Evolutionary conservation across 2,888 invertebrate species (phyloP).

Genomic region (Pseudococcus viburni): DNA sequence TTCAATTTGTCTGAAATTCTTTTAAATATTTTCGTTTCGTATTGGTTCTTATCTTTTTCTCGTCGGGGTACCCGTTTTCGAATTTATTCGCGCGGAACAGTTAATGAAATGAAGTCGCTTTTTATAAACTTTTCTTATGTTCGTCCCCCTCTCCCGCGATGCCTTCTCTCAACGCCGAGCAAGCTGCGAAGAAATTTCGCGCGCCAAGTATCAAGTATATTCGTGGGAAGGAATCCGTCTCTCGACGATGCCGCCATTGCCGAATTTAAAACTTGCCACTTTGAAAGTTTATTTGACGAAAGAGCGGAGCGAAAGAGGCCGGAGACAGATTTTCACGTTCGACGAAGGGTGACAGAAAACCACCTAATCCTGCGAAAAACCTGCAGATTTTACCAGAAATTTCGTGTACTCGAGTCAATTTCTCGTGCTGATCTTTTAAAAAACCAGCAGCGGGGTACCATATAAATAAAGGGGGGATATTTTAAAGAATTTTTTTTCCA

Average conservation of each 20-base stretch:
- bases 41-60: constrained; percentile 45
- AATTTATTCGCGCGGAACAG: constrained; percentile 40
- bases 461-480: background rate
- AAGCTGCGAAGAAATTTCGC: background rate
- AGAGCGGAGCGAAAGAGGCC: background rate
- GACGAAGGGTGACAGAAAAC: background rate
- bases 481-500: background rate
- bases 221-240: constrained; percentile 4
- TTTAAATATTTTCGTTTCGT: constrained; percentile 45
- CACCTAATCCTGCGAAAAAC: background rate
- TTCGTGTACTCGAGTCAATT: background rate
- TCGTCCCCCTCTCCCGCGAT: background rate
- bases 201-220: background rate
- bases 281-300: constrained; percentile 41
- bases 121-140: constrained; percentile 26
- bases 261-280: constrained; percentile 47
- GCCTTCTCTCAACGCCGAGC: background rate
- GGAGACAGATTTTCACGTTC: background rate
- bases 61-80: constrained; percentile 17
- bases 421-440: too few species aligned
- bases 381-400: background rate
- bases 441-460: too few species aligned
- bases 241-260: background rate
- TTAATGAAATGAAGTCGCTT: constrained; percentile 50
- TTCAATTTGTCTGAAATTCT: constrained; percentile 51